A percentile compares a stretch with the other conserved stretches of the same genome.
phyloP scores from a whole-genome alignment of 1,140 invertebrate species.

The Rhagoletis zephyria region DNA sequence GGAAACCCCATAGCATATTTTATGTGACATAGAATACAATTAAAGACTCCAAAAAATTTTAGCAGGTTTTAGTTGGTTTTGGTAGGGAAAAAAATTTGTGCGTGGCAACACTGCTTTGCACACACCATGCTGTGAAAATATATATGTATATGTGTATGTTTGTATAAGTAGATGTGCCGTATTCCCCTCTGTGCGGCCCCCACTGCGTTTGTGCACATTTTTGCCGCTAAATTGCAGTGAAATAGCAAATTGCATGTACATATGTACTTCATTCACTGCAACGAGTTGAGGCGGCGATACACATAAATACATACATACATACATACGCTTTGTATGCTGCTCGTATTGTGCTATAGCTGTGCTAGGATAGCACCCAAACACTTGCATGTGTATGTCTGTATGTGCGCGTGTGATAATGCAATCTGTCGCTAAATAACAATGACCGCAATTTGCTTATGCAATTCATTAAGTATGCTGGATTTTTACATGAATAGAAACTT shows the following conservation, averaged over 20 bases:
- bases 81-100: too few relatives aligned
- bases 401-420: constrained; percentile 7
- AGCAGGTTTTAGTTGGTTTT: too few relatives aligned
- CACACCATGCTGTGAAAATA: too few relatives aligned
- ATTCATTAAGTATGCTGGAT: constrained; percentile 20
- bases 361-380: neutral
- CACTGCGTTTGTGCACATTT: neutral
- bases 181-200: neutral
- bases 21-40: too few relatives aligned
- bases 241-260: constrained; percentile 2
- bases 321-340: too few relatives aligned
- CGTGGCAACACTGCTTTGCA: too few relatives aligned
- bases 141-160: too few relatives aligned
- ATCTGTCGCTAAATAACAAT: constrained; percentile 51
- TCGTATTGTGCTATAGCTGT: too few relatives aligned
- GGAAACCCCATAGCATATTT: too few relatives aligned
- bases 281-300: neutral
- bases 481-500: neutral
- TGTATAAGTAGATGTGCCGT: neutral
- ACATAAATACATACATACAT: neutral
- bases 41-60: too few relatives aligned
- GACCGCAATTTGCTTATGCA: constrained; percentile 44
- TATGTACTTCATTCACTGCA: constrained; percentile 1
- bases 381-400: neutral
- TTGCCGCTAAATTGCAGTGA: constrained; percentile 15